These are phyloP conservation scores for Eleutherodactylus coqui DNA, from an alignment of 2,797 vertebrate species.

Conservation along the genomic window DNA sequence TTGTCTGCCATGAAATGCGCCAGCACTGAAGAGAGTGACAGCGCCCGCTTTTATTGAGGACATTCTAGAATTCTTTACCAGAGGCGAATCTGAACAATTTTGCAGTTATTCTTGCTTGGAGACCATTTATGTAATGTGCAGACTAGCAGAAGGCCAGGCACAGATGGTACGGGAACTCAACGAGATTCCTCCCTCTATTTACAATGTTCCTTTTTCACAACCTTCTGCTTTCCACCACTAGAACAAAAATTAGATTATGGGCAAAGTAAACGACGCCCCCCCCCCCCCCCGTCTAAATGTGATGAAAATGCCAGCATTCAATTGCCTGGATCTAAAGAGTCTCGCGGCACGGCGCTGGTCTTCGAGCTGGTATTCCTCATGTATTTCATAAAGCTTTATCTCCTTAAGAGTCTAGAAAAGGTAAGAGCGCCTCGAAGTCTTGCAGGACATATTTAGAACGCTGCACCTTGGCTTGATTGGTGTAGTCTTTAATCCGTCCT, in stretches of 20 bases:
- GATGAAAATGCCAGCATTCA: not conserved
- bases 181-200: constrained; percentile 31
- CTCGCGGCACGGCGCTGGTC: not conserved
- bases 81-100: constrained; percentile 23
- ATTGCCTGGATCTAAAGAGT: constrained; percentile 24
- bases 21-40: not conserved
- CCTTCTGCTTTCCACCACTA: constrained; percentile 44
- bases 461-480: constrained; percentile 31
- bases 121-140: constrained; percentile 30
- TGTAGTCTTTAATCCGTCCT: constrained; percentile 33
- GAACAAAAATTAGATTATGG: constrained; percentile 43
- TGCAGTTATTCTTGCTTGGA: constrained; percentile 44
- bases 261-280: constrained; percentile 16
- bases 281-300: constrained; percentile 1
- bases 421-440: not conserved
- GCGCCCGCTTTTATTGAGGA: not conserved
- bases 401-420: constrained; percentile 12
- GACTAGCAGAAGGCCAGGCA: constrained; percentile 39
- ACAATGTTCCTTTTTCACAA: constrained; percentile 23
- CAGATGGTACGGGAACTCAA: constrained; percentile 50
- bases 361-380: not conserved
- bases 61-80: constrained; percentile 19
- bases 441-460: constrained; percentile 28
- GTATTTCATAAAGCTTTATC: constrained; percentile 30
- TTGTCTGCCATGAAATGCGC: not conserved